phyloP scores from a whole-genome alignment of 2,888 invertebrate species.

The Rhopalosiphum nymphaeae region DNA sequence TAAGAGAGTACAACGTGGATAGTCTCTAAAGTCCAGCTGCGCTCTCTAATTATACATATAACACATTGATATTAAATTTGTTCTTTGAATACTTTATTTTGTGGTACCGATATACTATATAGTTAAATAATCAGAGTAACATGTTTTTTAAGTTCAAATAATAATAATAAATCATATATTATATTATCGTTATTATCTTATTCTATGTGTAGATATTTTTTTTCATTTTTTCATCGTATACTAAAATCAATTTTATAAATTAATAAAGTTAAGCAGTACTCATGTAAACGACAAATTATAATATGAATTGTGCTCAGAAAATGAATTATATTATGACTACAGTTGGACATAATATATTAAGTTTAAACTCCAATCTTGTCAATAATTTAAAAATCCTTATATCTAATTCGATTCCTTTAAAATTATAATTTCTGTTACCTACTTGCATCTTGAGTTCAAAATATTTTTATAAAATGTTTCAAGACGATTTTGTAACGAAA shows the following conservation, averaged over 20 bases:
- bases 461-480: background rate
- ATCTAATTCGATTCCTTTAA: background rate
- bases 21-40: background rate
- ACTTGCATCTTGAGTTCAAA: background rate
- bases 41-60: background rate
- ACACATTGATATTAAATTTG: background rate
- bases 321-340: background rate
- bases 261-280: background rate
- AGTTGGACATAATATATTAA: background rate
- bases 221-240: background rate
- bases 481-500: background rate
- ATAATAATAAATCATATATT: background rate
- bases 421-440: background rate
- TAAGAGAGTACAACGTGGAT: background rate
- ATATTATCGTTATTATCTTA: background rate
- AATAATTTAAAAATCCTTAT: background rate
- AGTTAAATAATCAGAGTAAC: background rate
- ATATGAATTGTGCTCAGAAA: background rate
- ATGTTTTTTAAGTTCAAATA: background rate
- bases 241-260: background rate
- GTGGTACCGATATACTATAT: background rate
- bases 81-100: background rate
- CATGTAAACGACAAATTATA: background rate
- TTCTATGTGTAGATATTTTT: background rate
- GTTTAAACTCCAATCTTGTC: background rate